Percentiles rank a stretch among this genome's conserved stretches.
These are phyloP conservation scores for Hestina assimilis DNA, from an alignment of 1,140 invertebrate species.

Conservation along the genomic window DNA sequence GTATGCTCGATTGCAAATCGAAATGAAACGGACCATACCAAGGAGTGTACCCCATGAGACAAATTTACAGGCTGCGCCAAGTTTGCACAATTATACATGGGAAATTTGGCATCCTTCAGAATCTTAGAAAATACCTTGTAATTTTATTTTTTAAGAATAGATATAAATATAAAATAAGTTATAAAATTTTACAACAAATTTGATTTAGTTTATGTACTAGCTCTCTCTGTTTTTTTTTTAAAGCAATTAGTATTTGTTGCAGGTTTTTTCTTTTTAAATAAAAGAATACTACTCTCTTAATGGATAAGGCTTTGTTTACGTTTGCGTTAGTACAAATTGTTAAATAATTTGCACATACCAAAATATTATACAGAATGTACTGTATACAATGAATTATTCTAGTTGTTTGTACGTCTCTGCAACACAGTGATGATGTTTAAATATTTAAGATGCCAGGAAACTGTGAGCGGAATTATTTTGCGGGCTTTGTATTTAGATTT, in stretches of 20 bases:
- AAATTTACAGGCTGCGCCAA: conserved; percentile 40
- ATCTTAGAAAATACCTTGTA: background rate
- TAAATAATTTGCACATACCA: background rate
- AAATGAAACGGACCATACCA: conserved; percentile 41
- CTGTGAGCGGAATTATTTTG: conserved; percentile 2
- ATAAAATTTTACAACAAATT: too few relatives aligned
- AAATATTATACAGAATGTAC: background rate
- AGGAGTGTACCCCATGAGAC: conserved; percentile 34
- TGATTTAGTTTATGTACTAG: too few relatives aligned
- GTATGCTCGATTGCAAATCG: conserved; percentile 33
- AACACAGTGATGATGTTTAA: background rate
- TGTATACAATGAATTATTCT: conserved; percentile 7
- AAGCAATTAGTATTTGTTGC: too few relatives aligned
- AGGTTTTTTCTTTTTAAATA: too few relatives aligned
- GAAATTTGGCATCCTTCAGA: conserved; percentile 24
- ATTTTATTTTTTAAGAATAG: background rate
- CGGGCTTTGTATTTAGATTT: background rate
- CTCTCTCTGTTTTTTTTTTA: too few relatives aligned
- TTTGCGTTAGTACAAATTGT: background rate
- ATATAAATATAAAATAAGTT: too few relatives aligned
- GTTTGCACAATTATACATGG: conserved; percentile 52
- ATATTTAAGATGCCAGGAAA: conserved; percentile 4
- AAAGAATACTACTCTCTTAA: too few relatives aligned
- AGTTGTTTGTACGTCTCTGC: background rate
- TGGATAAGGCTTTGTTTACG: too few relatives aligned